A percentile compares a stretch with the other conserved stretches of the same genome.
phyloP scores from a whole-genome alignment of 2,888 invertebrate species.

The Acanthoscelides obtectus region DNA sequence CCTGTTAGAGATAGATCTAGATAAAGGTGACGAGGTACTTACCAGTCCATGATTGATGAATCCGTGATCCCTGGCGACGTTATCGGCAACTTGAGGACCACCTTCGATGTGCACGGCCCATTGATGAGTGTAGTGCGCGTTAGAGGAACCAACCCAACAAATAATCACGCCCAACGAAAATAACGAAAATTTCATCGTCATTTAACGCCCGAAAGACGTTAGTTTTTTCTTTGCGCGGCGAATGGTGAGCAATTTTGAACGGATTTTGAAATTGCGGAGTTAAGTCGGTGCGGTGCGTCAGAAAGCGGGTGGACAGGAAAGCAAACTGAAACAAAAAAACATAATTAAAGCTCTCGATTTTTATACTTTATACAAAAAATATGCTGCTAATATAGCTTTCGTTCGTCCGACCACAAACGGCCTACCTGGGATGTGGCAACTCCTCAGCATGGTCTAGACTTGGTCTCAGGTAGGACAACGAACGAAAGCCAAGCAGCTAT shows the following conservation, averaged over 20 bases:
- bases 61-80: constrained; percentile 75
- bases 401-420: no score
- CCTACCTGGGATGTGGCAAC: no score
- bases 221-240: neutral
- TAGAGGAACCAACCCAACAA: constrained; percentile 23
- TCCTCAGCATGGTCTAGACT: no score
- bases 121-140: constrained; percentile 68
- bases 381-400: no score
- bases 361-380: no score
- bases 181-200: constrained; percentile 35
- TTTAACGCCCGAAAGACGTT: constrained; percentile 23
- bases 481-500: no score
- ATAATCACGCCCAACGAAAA: constrained; percentile 31
- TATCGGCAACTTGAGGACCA: constrained; percentile 60
- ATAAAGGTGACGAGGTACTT: constrained; percentile 39
- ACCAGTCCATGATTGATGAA: constrained; percentile 84
- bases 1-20: neutral
- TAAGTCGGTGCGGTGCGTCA: neutral
- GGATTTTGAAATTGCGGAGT: neutral
- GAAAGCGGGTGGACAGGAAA: neutral
- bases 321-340: neutral
- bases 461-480: no score
- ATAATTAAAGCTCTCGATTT: no score
- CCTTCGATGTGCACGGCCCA: constrained; percentile 82
- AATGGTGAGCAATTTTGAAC: neutral